Evolutionary conservation across 2,888 invertebrate genomes (phyloP), one percentile per base, ranked within the genome.

Genomic region (Rhabditoides inermis): DNA sequence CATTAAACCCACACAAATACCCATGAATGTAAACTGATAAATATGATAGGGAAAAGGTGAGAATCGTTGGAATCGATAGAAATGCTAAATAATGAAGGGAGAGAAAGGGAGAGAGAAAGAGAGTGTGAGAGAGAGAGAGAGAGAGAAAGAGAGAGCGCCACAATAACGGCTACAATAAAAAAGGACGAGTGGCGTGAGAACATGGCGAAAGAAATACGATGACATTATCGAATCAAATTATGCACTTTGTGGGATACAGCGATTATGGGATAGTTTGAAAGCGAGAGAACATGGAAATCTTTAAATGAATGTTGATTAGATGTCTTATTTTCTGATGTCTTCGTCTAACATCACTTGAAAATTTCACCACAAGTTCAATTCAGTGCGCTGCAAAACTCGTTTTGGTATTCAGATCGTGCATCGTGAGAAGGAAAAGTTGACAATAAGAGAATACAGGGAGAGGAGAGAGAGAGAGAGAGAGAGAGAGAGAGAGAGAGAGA

Each of bases 1-100:
- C 6, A 41, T 25, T 7, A 41, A 41, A 41, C 6, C 12, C 12
- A n/a, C n/a, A n/a, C n/a, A n/a, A n/a, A n/a, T n/a, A n/a, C n/a
- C n/a, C n/a, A n/a, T n/a, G n/a, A n/a, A n/a, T n/a, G n/a, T n/a
- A n/a, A n/a, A n/a, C n/a, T n/a, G n/a, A n/a, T n/a, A 18, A 41
- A 6, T 25, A 41, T 7, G 41, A 41, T 7, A 41, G 26, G 22
- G 26, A 20, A 41, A 41, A 39, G n/a, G 39, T n/a, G n/a, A n/a
- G 22, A 41, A 18, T 41, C 22, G 41, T 5, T 18, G 26, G 18
- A 25, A 6, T 23, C 10, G 23, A n/a, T 12, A 36, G 55, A 55
- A 47, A 45, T 46, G 50, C 47, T 49, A 50, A 47, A 46, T 40
- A 54, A 45, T 49, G 46, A 47, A 49, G 45, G 45, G 48, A 53